phyloP scores from a whole-genome alignment of 2,888 invertebrate genomes.

The Hermaeophaga mercurialis region DNA sequence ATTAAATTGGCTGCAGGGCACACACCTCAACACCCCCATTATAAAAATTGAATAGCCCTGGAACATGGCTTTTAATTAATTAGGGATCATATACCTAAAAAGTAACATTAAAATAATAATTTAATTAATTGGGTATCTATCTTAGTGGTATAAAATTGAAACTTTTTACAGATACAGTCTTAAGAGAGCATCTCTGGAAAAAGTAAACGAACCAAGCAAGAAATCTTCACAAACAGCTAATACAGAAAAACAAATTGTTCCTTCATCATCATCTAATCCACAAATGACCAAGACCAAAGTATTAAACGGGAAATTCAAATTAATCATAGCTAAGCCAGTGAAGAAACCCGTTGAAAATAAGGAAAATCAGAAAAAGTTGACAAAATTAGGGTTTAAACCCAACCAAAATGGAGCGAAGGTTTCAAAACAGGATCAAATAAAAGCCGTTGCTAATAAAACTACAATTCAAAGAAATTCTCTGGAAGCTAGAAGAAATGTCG shows the following conservation, averaged over 20 bases:
- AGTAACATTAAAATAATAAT: no score
- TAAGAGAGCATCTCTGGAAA: slow-evolving; percentile 17
- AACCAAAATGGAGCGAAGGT: slow-evolving; percentile 4
- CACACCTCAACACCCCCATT: no score
- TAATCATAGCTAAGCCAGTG: slow-evolving; percentile 20
- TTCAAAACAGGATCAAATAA: slow-evolving; percentile 39
- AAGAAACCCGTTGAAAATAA: slow-evolving; percentile 12
- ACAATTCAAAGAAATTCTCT: slow-evolving; percentile 34
- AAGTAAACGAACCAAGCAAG: slow-evolving; percentile 14
- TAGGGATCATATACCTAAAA: no score
- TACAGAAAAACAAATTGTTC: slow-evolving; percentile 11
- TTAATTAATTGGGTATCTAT: no score
- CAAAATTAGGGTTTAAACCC: slow-evolving; percentile 42
- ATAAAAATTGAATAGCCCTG: no score
- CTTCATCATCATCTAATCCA: slow-evolving; percentile 25
- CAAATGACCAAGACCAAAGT: slow-evolving; percentile 17
- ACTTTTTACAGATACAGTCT: slow-evolving; percentile 11
- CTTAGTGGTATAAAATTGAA: no score
- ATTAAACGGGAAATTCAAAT: slow-evolving; percentile 18
- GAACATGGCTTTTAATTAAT: no score
- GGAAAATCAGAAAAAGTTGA: slow-evolving; percentile 25
- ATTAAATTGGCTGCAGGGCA: no score
- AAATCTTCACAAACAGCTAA: slow-evolving; percentile 7
- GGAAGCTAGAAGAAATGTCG: slow-evolving; percentile 52
- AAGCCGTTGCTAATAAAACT: slow-evolving; percentile 42